A percentile compares a stretch with the other conserved stretches of the same genome.
These are phyloP conservation scores for Coreius guichenoti DNA, from an alignment of 2,797 vertebrate genomes.

Conservation along the genomic window DNA sequence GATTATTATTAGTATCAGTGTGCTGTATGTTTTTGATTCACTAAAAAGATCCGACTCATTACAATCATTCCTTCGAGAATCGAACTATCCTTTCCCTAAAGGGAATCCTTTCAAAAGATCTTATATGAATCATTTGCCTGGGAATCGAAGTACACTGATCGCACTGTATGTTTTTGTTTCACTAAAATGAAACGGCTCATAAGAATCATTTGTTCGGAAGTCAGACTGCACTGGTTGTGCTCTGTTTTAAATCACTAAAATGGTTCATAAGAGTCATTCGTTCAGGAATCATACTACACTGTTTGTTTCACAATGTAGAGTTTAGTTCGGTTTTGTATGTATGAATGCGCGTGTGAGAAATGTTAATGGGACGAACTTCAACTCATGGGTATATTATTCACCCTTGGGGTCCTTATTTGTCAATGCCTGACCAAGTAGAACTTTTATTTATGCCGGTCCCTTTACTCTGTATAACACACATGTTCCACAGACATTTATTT, in stretches of 20 bases:
- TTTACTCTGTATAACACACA: conserved; percentile 3
- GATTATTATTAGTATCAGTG: not conserved
- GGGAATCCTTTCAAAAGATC: not conserved
- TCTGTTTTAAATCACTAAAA: not conserved
- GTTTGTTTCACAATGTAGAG: not conserved
- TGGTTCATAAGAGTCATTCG: not conserved
- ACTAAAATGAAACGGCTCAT: not conserved
- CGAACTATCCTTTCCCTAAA: not conserved
- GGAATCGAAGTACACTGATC: not conserved
- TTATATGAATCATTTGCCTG: not conserved
- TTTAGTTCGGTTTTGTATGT: not conserved
- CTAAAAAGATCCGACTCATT: not conserved
- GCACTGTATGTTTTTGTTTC: too few relatives aligned
- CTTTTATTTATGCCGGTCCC: not conserved
- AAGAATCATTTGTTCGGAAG: not conserved
- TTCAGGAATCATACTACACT: not conserved
- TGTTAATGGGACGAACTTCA: not conserved
- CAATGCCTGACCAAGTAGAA: not conserved
- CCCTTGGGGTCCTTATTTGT: not conserved
- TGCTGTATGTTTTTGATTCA: not conserved
- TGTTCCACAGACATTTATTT: conserved; percentile 34
- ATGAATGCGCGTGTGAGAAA: not conserved
- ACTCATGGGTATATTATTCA: not conserved
- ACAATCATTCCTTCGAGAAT: not conserved
- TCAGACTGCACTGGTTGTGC: not conserved